A percentile compares a stretch with the other conserved stretches of the same genome.
Evolutionary conservation across 2,797 vertebrate genomes (phyloP).

Genomic region (Ceryle rudis): DNA sequence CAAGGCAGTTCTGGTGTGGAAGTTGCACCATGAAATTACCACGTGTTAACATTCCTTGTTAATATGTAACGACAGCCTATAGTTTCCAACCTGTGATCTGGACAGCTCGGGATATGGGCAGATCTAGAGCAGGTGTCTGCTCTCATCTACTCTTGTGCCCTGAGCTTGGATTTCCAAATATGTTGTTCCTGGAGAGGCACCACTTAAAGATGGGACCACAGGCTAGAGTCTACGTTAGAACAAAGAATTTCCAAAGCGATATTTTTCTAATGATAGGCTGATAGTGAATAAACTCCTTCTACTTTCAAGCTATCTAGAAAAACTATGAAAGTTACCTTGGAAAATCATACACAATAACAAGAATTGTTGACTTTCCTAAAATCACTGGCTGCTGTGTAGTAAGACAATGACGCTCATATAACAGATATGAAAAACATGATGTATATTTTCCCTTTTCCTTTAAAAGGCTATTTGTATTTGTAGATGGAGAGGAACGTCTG

Average conservation of each 20-base stretch:
- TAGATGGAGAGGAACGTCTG: neutral
- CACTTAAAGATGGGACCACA: neutral
- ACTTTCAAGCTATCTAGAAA: neutral
- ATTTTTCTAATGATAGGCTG: neutral
- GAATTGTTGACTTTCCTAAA: neutral
- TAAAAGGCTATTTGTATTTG: neutral
- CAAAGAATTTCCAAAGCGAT: neutral
- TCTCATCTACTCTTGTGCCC: neutral
- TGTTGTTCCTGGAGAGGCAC: neutral
- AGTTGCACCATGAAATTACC: neutral
- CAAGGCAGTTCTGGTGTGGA: neutral
- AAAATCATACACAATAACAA: neutral
- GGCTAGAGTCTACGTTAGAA: neutral
- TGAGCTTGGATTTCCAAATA: neutral
- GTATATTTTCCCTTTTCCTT: neutral
- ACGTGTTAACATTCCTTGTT: neutral
- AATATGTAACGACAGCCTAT: neutral
- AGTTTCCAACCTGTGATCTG: neutral
- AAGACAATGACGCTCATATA: neutral
- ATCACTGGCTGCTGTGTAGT: neutral
- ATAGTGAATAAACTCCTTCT: neutral
- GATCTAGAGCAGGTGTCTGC: neutral
- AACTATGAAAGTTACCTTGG: neutral
- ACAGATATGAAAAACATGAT: neutral
- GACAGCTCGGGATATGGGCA: neutral